Evolutionary conservation across 2,888 invertebrate genomes (phyloP).

Genomic region (Tinea semifulvella): DNA sequence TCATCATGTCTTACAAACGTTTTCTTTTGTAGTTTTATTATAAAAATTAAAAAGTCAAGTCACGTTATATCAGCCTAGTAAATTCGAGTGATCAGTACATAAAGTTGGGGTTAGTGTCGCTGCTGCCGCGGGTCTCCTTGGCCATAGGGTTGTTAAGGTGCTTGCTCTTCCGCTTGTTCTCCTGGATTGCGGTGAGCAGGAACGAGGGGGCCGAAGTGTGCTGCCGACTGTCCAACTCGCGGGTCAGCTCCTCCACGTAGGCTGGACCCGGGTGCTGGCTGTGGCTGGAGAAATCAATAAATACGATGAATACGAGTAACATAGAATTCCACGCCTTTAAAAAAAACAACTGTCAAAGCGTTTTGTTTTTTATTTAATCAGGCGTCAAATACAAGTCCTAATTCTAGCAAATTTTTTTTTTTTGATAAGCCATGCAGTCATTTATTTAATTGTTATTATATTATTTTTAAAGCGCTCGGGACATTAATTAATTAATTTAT

Average conservation of each 20-base stretch:
- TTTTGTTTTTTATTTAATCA: too few relatives aligned
- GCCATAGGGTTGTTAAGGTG: slow-evolving; percentile 32
- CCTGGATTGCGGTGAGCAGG: slow-evolving; percentile 51
- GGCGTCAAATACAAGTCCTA: too few relatives aligned
- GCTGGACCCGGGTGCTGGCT: slow-evolving; percentile 57
- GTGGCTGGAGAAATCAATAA: slow-evolving; percentile 16
- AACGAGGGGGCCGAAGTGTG: slow-evolving; percentile 39
- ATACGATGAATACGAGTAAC: too few relatives aligned
- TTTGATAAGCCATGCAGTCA: too few relatives aligned
- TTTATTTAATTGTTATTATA: too few relatives aligned
- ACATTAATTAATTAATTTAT: too few relatives aligned
- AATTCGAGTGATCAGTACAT: slow-evolving; percentile 33
- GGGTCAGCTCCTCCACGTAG: slow-evolving; percentile 50
- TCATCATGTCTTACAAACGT: too few relatives aligned
- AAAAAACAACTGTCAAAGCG: too few relatives aligned
- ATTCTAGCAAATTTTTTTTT: too few relatives aligned
- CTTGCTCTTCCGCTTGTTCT: slow-evolving; percentile 39
- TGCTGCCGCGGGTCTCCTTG: slow-evolving; percentile 28
- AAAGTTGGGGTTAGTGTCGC: slow-evolving; percentile 54
- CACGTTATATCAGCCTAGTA: neutral
- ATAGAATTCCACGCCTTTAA: too few relatives aligned
- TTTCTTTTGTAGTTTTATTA: neutral
- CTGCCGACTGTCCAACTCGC: slow-evolving; percentile 34
- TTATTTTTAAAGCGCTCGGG: too few relatives aligned
- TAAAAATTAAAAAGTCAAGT: neutral